Conservation (phyloP, 1,140 invertebrate genomes). For the Nebria ingens region DNA sequence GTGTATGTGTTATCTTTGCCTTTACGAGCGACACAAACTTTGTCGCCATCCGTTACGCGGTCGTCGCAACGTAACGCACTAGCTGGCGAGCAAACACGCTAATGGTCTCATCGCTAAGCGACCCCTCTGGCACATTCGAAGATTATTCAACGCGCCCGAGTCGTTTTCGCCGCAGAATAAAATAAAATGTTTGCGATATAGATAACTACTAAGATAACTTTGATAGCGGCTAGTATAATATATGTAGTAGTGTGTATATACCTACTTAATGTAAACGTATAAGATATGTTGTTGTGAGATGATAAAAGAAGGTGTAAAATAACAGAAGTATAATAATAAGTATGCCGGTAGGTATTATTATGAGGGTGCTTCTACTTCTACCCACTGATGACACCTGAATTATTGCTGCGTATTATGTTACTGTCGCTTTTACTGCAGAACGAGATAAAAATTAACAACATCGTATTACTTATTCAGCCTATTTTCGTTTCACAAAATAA, state of each 20-base stretch:
- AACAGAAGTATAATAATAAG: too few relatives aligned
- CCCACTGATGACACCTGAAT: not conserved
- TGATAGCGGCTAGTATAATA: slow-evolving; percentile 11
- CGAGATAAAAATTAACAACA: slow-evolving; percentile 6
- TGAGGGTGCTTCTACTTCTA: not conserved
- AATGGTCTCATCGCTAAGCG: slow-evolving; percentile 9
- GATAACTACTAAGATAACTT: slow-evolving; percentile 12
- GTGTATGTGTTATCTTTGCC: slow-evolving; percentile 26
- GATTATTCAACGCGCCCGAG: slow-evolving; percentile 30
- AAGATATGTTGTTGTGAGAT: not conserved
- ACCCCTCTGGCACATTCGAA: slow-evolving; percentile 32
- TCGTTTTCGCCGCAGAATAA: not conserved
- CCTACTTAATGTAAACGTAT: slow-evolving; percentile 10
- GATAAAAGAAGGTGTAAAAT: not conserved
- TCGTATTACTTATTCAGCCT: not conserved
- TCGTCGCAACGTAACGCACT: slow-evolving; percentile 11
- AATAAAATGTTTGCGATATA: slow-evolving; percentile 7
- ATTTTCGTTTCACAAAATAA: slow-evolving; percentile 3
- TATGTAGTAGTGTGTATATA: too few relatives aligned
- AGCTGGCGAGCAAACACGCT: not conserved
- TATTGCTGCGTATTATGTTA: slow-evolving; percentile 4
- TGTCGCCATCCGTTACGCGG: slow-evolving; percentile 26
- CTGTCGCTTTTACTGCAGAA: not conserved
- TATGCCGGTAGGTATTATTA: not conserved
- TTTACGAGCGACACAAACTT: slow-evolving; percentile 27